phyloP scores from a whole-genome alignment of 2,888 invertebrate species.

The Epistrophe eligans region DNA sequence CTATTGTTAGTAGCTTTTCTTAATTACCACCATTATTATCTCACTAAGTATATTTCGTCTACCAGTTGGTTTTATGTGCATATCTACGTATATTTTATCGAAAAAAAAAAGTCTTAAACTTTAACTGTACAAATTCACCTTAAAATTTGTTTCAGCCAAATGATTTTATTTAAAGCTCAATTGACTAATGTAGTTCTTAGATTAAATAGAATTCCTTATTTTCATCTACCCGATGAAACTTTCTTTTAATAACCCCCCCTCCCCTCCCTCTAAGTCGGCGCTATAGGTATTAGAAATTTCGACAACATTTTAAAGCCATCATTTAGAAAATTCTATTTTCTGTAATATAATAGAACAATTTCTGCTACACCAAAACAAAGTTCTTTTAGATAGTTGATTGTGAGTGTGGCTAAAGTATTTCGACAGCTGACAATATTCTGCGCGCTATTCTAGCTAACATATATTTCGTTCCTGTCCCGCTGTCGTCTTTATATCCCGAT shows the following conservation, averaged over 20 bases:
- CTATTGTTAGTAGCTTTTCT: too few species aligned
- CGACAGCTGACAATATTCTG: constrained; percentile 35
- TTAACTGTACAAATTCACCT: constrained; percentile 1
- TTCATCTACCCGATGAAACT: background rate
- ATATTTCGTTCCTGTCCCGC: background rate
- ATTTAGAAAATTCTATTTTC: background rate
- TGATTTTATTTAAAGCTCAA: background rate
- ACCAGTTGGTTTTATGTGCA: too few species aligned
- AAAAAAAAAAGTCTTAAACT: too few species aligned
- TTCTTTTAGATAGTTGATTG: background rate
- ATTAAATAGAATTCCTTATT: background rate
- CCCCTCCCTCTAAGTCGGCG: background rate
- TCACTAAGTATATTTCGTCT: too few species aligned
- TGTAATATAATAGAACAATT: constrained; percentile 6
- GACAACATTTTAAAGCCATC: constrained; percentile 8
- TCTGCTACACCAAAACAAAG: constrained; percentile 15
- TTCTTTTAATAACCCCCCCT: background rate
- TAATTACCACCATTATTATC: too few species aligned
- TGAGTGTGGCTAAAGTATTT: constrained; percentile 56
- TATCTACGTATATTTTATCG: too few species aligned
- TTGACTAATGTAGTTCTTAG: background rate
- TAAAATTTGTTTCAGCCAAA: background rate
- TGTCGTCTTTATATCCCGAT: constrained; percentile 5
- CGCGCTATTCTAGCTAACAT: constrained; percentile 13
- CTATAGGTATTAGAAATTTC: constrained; percentile 1